A percentile compares a stretch with the other conserved stretches of the same genome.
phyloP scores from a whole-genome alignment of 2,888 invertebrate species.

The Eilema depressum region DNA sequence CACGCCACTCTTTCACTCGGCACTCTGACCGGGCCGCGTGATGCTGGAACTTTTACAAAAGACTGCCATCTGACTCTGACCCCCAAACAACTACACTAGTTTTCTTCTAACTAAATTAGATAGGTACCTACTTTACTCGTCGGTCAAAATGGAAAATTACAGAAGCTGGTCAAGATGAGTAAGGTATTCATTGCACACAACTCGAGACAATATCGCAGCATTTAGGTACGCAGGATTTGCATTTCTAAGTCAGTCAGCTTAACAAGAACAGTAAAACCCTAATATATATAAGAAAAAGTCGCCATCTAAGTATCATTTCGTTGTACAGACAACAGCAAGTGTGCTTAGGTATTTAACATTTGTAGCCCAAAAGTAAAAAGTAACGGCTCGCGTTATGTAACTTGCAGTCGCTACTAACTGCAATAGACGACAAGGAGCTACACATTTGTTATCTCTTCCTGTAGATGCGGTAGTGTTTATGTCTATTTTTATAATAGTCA shows the following conservation, averaged over 20 bases:
- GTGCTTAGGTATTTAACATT: conserved; percentile 69
- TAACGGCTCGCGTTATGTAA: conserved; percentile 69
- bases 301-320: neutral
- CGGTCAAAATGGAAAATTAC: too few species aligned
- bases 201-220: too few species aligned
- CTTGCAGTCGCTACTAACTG: conserved; percentile 62
- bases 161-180: too few species aligned
- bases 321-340: conserved; percentile 45
- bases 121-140: too few species aligned
- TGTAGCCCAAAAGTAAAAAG: conserved; percentile 69
- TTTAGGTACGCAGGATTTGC: neutral
- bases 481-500: neutral
- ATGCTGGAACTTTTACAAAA: too few species aligned
- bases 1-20: too few species aligned
- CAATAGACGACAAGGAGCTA: conserved; percentile 59
- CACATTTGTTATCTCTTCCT: conserved; percentile 41
- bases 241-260: neutral
- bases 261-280: neutral
- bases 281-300: neutral
- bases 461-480: conserved; percentile 11
- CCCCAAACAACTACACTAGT: too few species aligned
- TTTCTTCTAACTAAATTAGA: too few species aligned
- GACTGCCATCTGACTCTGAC: too few species aligned
- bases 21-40: too few species aligned
- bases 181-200: too few species aligned